Percentiles rank a stretch among this genome's conserved stretches.
Conservation (phyloP, 2,113 vertebrate genomes). For the Brienomyrus longianalis region DNA sequence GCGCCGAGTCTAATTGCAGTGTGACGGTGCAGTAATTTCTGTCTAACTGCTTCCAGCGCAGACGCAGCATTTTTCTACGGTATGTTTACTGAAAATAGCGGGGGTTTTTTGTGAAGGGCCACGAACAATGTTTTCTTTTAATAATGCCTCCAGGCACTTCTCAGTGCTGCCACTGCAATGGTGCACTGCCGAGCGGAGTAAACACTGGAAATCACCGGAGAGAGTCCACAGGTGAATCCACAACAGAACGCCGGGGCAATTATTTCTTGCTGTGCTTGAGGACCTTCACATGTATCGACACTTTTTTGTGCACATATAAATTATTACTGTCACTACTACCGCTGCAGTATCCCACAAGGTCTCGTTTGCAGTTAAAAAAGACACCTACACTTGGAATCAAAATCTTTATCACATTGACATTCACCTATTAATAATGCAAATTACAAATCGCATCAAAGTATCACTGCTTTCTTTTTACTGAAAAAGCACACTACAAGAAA, state of each 20-base stretch:
- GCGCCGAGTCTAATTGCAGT: not conserved
- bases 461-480: not conserved
- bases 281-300: not conserved
- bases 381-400: not conserved
- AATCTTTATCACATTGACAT: not conserved
- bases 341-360: not conserved
- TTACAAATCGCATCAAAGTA: not conserved
- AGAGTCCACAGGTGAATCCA: constrained; percentile 8
- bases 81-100: not conserved
- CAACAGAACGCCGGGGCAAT: not conserved
- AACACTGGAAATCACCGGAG: not conserved
- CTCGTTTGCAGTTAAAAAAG: not conserved
- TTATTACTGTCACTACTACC: not conserved
- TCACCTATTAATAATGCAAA: not conserved
- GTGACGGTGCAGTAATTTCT: not conserved
- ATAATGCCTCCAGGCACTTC: not conserved
- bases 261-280: not conserved
- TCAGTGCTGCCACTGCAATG: not conserved
- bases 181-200: not conserved
- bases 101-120: not conserved
- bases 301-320: not conserved
- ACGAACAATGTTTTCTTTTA: not conserved
- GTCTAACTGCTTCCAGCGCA: not conserved
- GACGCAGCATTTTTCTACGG: not conserved
- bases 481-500: not conserved